Evolutionary conservation across 1,140 invertebrate genomes (phyloP).

Genomic region (Bombus impatiens): DNA sequence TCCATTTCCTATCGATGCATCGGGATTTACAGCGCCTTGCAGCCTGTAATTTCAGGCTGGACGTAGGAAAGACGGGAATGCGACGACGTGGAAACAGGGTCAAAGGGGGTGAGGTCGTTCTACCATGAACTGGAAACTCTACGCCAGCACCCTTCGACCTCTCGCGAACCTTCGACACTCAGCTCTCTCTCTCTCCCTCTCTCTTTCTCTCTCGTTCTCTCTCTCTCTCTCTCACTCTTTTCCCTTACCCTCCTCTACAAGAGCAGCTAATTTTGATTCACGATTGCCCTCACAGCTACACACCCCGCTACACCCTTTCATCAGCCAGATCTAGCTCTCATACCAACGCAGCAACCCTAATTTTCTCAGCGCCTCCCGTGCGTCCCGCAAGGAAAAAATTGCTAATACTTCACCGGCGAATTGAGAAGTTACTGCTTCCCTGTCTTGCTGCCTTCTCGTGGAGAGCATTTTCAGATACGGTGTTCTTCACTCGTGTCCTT

Average conservation of each 20-base stretch:
- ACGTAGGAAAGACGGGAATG: conserved; percentile 45
- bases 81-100: conserved; percentile 59
- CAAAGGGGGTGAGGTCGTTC: conserved; percentile 29
- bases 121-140: conserved; percentile 1
- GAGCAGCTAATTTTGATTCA: conserved; percentile 70
- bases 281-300: conserved; percentile 55
- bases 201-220: neutral
- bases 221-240: neutral
- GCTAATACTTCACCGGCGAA: conserved; percentile 10
- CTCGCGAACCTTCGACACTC: conserved; percentile 23
- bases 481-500: neutral
- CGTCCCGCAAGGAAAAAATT: conserved; percentile 25
- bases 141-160: conserved; percentile 32
- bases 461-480: neutral
- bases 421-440: neutral
- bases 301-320: conserved; percentile 43
- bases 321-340: conserved; percentile 49
- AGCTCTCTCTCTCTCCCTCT: neutral
- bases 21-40: conserved; percentile 33
- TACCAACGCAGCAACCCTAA: conserved; percentile 30
- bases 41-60: conserved; percentile 59
- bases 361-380: conserved; percentile 11
- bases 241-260: neutral
- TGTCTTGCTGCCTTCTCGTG: neutral
- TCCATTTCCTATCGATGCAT: conserved; percentile 36